Conservation (phyloP, 2,113 vertebrate genomes). For the Cyanistes caeruleus region DNA sequence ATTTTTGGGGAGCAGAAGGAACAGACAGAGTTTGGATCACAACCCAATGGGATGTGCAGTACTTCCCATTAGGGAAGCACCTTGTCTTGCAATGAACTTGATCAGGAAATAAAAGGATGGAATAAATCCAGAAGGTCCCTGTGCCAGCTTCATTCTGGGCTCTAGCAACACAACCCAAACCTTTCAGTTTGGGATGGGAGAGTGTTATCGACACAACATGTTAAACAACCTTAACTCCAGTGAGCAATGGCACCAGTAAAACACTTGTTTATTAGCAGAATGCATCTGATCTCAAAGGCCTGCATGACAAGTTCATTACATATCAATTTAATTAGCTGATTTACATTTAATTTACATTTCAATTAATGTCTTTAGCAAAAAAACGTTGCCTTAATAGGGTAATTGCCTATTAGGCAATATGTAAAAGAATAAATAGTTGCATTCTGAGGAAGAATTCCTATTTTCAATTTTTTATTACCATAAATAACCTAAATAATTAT, state of each 20-base stretch:
- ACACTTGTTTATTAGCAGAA: constrained; percentile 78
- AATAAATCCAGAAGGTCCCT: neutral
- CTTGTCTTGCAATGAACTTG: neutral
- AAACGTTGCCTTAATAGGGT: constrained; percentile 83
- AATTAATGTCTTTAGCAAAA: constrained; percentile 87
- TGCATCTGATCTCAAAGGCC: constrained; percentile 80
- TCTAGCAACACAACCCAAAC: neutral
- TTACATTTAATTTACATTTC: constrained; percentile 88
- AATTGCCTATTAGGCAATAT: constrained; percentile 86
- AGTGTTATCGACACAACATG: neutral
- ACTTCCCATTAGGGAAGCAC: neutral
- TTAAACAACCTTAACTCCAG: constrained; percentile 63
- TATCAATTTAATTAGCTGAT: constrained; percentile 87
- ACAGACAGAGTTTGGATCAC: neutral
- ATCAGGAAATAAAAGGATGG: neutral
- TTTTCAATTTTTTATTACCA: constrained; percentile 86
- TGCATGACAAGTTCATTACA: constrained; percentile 83
- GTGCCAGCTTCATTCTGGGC: neutral
- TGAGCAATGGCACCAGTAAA: constrained; percentile 59
- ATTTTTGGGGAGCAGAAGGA: neutral
- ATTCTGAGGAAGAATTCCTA: constrained; percentile 84
- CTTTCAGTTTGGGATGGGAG: neutral
- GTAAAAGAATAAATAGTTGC: constrained; percentile 82
- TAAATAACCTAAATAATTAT: constrained; percentile 89
- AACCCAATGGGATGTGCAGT: neutral